Conservation (phyloP, 2,113 vertebrate genomes). For the Heterochromis multidens region DNA sequence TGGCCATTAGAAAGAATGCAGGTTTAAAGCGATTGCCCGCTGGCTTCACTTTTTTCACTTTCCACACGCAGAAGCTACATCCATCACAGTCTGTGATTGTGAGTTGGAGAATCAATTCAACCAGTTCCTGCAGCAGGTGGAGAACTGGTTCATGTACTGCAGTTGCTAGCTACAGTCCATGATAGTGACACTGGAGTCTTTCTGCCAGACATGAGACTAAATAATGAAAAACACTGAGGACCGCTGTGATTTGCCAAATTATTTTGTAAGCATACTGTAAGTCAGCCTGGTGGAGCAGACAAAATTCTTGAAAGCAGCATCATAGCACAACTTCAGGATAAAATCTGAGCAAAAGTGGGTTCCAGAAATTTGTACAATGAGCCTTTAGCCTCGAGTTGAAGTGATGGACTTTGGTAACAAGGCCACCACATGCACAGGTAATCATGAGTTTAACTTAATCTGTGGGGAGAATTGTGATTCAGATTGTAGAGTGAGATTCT, state of each 20-base stretch:
- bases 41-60: neutral
- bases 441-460: neutral
- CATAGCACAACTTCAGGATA: too few relatives aligned
- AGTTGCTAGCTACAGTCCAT: neutral
- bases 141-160: neutral
- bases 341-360: too few relatives aligned
- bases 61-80: neutral
- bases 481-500: neutral
- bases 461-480: neutral
- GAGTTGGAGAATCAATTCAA: neutral
- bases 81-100: neutral
- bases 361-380: neutral
- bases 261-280: neutral
- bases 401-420: neutral
- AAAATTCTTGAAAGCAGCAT: neutral
- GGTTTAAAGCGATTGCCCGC: neutral
- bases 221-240: neutral
- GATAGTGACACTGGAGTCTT: neutral
- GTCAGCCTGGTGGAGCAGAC: neutral
- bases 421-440: neutral
- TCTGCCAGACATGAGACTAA: neutral
- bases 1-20: neutral
- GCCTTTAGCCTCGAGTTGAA: neutral
- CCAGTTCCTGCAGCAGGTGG: neutral
- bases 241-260: neutral